These are phyloP conservation scores for Vesta saturnalis DNA, from an alignment of 2,888 invertebrate species.

Conservation along the genomic window DNA sequence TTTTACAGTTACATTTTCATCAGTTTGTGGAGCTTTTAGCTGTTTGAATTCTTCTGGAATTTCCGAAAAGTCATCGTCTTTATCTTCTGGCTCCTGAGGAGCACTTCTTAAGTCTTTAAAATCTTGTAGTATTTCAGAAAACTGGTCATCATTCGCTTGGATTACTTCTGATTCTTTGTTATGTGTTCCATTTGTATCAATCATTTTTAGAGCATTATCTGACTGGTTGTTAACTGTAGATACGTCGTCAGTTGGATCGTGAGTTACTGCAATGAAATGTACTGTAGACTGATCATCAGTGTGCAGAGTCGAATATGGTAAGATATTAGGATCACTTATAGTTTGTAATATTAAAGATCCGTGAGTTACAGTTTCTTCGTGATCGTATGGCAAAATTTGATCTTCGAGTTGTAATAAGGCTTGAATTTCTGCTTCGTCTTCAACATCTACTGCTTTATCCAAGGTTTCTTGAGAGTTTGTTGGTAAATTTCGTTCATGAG, in stretches of 20 bases:
- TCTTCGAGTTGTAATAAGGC: conserved; percentile 66
- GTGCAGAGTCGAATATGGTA: conserved; percentile 19
- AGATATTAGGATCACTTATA: conserved; percentile 62
- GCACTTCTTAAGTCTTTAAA: background rate
- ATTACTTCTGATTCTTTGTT: background rate
- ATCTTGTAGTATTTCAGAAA: conserved; percentile 26
- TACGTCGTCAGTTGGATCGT: conserved; percentile 14
- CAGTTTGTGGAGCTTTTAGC: conserved; percentile 41
- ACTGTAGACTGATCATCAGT: background rate
- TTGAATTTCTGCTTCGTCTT: conserved; percentile 25
- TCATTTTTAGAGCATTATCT: background rate
- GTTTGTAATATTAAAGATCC: conserved; percentile 74
- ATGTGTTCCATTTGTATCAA: no score
- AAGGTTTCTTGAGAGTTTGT: conserved; percentile 9
- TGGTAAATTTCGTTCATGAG: conserved; percentile 51
- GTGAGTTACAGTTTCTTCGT: conserved; percentile 71
- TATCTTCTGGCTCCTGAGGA: conserved; percentile 38
- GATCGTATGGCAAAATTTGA: conserved; percentile 68
- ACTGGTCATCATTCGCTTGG: background rate
- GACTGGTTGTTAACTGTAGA: conserved; percentile 26
- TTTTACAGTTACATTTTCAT: background rate
- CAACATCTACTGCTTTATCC: conserved; percentile 23
- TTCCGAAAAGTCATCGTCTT: conserved; percentile 55
- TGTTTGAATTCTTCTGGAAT: conserved; percentile 54
- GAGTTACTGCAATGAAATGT: background rate